Base-by-base conservation (phyloP, 2,797 vertebrate genomes). In the Menidia menidia region DNA sequence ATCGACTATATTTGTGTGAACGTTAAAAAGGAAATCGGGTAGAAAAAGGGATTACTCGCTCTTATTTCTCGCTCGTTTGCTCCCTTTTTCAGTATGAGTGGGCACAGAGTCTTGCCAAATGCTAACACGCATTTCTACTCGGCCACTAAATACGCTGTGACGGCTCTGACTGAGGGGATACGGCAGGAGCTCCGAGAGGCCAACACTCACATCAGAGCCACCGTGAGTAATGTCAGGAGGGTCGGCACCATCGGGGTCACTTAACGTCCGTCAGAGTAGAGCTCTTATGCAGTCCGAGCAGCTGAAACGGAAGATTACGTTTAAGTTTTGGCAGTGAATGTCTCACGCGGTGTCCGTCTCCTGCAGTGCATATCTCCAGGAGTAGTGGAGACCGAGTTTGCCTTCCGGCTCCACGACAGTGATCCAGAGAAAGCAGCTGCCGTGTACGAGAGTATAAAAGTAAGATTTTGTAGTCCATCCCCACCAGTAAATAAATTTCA, bases 61-160 rank as follows among this genome's bases (percentile, higher is more conserved):
- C 41, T 44, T 54, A 31, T 50, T 19, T 50, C 14, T 57, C 12
- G 50, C 51, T 63, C 41, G 42, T 54, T 41, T 51, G 64, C 53
- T 50, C 0, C 50, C 57, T 68, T 33, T 62, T 63, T 9, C 81
- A 98, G 97, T 91, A 98, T 99, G 97, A 90, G 90, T 0, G 97
- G 97, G 32, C 97, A 98, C 91, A 93, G 94, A 16, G 85, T 98
- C 51, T 65, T 93, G 35, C 92, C 94, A 0, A 94, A 92, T 56
- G 93, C 96, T 0, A 94, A 95, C 53, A 78, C 81, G 78, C 97
- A 98, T 81, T 99, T 99, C 83, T 99, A 98, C 93, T 95, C 93
- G 2, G 97, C 97, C 81, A 98, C 97, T 66, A 99, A 99, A 92
- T 97, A 95, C 0, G 96, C 97, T 0, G 96, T 98, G 77, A 98